phyloP scores from a whole-genome alignment of 1,140 invertebrate species.

The Aphelinus atriplicis region DNA sequence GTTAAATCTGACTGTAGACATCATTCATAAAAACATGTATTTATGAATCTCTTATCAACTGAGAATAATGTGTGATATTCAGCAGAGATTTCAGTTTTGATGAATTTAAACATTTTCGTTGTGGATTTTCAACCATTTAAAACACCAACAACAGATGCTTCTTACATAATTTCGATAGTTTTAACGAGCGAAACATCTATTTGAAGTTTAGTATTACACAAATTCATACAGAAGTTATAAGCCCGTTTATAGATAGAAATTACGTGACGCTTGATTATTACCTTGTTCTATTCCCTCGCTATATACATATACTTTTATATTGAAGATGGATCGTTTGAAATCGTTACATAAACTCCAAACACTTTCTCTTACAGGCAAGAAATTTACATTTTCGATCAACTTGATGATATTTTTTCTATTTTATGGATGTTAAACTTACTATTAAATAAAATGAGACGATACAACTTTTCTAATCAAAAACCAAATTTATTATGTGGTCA shows the following conservation, averaged over 20 bases:
- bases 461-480: too few relatives aligned
- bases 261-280: conserved; percentile 15
- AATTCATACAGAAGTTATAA: conserved; percentile 13
- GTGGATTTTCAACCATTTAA: too few relatives aligned
- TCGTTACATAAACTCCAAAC: conserved; percentile 14
- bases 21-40: too few relatives aligned
- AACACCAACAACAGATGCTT: too few relatives aligned
- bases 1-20: too few relatives aligned
- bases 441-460: too few relatives aligned
- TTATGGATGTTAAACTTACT: neutral
- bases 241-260: conserved; percentile 23
- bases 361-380: neutral
- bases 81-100: too few relatives aligned
- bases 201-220: conserved; percentile 2
- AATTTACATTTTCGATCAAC: neutral
- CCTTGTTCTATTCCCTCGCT: conserved; percentile 4
- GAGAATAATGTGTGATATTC: too few relatives aligned
- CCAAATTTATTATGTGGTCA: too few relatives aligned
- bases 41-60: too few relatives aligned
- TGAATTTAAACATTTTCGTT: too few relatives aligned
- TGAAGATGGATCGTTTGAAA: neutral
- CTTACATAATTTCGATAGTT: neutral
- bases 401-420: neutral
- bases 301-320: conserved; percentile 1
- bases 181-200: neutral